Conservation (phyloP, 2,113 vertebrate species). For the pig (Sus scrofa) region DNA sequence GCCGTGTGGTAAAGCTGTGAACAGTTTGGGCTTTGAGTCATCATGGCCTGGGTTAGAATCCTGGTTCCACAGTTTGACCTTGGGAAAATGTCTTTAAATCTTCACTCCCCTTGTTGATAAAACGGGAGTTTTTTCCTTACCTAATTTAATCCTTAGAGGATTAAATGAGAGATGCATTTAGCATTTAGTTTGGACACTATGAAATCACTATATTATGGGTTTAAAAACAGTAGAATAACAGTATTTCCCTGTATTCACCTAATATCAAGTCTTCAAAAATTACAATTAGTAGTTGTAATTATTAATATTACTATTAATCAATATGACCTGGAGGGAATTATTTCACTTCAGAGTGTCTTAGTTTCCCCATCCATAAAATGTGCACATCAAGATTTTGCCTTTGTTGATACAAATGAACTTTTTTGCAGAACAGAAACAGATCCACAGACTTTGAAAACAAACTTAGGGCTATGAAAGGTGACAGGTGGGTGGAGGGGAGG, state of each 20-base stretch:
- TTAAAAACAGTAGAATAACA: constrained; percentile 26
- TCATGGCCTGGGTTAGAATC: background rate
- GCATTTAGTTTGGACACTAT: background rate
- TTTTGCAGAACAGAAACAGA: too few relatives aligned
- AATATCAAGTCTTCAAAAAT: background rate
- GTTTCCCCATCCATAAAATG: constrained; percentile 9
- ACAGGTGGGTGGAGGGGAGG: too few relatives aligned
- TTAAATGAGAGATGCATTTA: background rate
- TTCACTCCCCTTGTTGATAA: background rate
- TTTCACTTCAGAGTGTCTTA: background rate
- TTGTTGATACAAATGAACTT: too few relatives aligned
- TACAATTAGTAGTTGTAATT: background rate
- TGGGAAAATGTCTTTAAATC: background rate
- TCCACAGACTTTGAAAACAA: too few relatives aligned
- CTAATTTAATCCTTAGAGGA: too few relatives aligned
- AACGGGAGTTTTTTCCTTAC: background rate
- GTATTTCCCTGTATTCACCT: background rate
- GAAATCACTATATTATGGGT: background rate
- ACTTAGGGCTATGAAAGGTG: too few relatives aligned
- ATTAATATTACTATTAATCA: constrained; percentile 15
- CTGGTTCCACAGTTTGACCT: background rate
- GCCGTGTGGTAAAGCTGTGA: background rate
- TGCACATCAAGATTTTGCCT: background rate
- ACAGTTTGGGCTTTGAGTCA: background rate
- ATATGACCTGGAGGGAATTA: background rate